phyloP scores from a whole-genome alignment of 1,140 invertebrate genomes.

The Micrasema longulum region DNA sequence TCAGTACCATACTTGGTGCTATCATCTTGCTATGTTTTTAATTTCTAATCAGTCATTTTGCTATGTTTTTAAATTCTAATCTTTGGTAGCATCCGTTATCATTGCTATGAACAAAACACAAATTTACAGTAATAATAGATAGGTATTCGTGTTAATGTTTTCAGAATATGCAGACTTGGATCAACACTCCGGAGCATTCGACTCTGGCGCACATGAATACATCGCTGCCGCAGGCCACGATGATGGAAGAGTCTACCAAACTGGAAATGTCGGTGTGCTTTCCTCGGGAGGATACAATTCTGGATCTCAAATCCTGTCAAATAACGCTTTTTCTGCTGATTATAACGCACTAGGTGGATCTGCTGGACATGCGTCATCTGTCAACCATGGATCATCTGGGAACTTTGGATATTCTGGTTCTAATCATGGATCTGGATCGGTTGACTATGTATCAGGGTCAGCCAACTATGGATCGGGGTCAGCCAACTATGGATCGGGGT shows the following conservation, averaged over 20 bases:
- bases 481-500: background rate
- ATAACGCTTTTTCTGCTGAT: background rate
- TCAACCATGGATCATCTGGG: background rate
- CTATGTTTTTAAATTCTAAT: no score
- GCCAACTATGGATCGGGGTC: background rate
- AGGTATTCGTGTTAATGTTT: no score
- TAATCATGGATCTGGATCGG: background rate
- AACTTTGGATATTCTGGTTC: background rate
- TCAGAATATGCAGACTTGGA: slow-evolving; percentile 22
- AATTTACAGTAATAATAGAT: no score
- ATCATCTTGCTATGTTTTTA: no score
- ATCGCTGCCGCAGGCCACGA: slow-evolving; percentile 1
- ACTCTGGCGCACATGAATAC: background rate
- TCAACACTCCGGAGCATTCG: background rate
- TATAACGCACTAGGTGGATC: slow-evolving; percentile 20
- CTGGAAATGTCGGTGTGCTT: slow-evolving; percentile 17
- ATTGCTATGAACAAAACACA: no score
- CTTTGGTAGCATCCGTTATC: no score
- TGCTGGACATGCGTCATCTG: slow-evolving; percentile 7
- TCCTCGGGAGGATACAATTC: slow-evolving; percentile 1
- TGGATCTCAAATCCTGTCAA: slow-evolving; percentile 24
- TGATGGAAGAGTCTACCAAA: slow-evolving; percentile 27
- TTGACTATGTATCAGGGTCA: background rate
- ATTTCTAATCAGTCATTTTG: no score
- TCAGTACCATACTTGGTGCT: no score